Evolutionary conservation across 2,888 invertebrate genomes (phyloP), one percentile per base, ranked within the genome.

Genomic region (Hirtodrosophila confusa): DNA sequence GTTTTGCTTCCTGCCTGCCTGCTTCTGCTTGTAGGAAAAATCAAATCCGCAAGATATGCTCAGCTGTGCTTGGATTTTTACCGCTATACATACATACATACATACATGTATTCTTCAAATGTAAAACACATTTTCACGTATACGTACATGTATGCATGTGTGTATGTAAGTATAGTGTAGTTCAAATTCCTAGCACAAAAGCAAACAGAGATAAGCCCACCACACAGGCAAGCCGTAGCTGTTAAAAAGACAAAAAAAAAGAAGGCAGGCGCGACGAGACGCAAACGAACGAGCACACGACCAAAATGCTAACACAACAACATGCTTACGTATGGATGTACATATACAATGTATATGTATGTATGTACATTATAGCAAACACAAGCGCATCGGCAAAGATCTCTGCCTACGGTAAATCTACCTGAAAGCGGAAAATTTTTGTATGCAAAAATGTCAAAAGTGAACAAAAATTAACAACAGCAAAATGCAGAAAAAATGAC

Each of bases 391-490:
- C 40, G 47, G 35, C 17, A 64, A 70, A 83, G 72, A 86, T 80
- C 63, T 72, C 44, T 53, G 64, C 47, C 62, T 80, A 75, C 75
- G 80, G 69, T 87, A 87, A 78, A 83, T 74, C 74, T 84, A 84
- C 86, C 88, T 77, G 87, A 86, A 80, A 83, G 78, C 86, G 86
- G 86, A 86, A 88, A 88, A 86, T 88, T 76, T 83, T 80, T 61
- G 54, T 83, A 75, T 75, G 80, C 82, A 86, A 88, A 86, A 86
- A 86, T 86, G 88, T 86, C 85, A 88, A 86, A 85, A 88, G 88
- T 88, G 84, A 88, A 86, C 72, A 72, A 75, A 67, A 63, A 51
- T 64, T 55, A 68, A 60, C 66, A 68, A 58, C 58, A 77, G 64
- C 43, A 71, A 56, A 35, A 35, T 41, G 54, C 40, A 33, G 41